Evolutionary conservation across 2,797 vertebrate genomes (phyloP).

Genomic region (Trachurus trachurus): DNA sequence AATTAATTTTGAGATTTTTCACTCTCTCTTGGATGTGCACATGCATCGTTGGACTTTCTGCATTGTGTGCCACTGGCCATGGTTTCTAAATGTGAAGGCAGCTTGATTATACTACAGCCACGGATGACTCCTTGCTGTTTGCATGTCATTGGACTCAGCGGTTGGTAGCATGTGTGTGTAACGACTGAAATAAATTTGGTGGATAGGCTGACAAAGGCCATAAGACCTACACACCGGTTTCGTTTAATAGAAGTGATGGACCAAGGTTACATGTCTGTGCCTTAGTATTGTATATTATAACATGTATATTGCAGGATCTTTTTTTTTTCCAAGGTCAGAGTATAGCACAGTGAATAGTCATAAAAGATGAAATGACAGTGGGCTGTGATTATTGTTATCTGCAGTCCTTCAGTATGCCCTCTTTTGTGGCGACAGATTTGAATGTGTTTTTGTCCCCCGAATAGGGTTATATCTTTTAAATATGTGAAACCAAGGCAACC

Average conservation of each 20-base stretch:
- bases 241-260: not conserved
- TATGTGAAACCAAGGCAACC: constrained; percentile 22
- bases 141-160: not conserved
- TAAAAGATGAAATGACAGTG: constrained; percentile 60
- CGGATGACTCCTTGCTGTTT: not conserved
- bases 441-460: constrained; percentile 41
- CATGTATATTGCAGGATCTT: not conserved
- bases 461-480: constrained; percentile 39
- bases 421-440: constrained; percentile 40
- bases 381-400: constrained; percentile 60
- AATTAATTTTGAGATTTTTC: not conserved
- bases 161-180: not conserved
- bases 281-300: not conserved
- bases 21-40: constrained; percentile 8
- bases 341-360: constrained; percentile 41
- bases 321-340: constrained; percentile 60
- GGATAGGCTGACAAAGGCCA: not conserved
- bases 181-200: not conserved
- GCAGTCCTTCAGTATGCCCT: constrained; percentile 40
- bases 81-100: constrained; percentile 13
- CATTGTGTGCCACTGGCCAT: not conserved
- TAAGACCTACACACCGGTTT: not conserved
- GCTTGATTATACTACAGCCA: not conserved
- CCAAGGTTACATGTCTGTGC: constrained; percentile 25
- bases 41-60: not conserved